Conservation (phyloP, 2,888 invertebrate species). For the Drosophila nigricruria region DNA sequence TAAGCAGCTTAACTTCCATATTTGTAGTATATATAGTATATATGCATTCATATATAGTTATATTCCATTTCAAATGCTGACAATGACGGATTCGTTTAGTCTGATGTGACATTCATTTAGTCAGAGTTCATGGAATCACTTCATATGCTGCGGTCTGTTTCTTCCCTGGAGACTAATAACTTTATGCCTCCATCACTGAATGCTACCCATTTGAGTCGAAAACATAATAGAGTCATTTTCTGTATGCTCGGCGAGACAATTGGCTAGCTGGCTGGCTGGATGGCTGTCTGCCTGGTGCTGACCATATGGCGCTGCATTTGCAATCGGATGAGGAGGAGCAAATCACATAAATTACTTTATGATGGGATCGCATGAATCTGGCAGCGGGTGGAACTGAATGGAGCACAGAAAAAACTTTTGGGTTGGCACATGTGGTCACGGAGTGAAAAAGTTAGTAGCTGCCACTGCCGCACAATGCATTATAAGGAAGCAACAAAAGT, state of each 20-base stretch:
- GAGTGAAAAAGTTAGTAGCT: conserved; percentile 51
- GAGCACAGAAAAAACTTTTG: conserved; percentile 50
- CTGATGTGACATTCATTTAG: conserved; percentile 65
- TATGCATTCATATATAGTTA: not conserved
- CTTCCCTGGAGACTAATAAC: conserved; percentile 68
- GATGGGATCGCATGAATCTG: conserved; percentile 73
- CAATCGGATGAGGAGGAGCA: conserved; percentile 57
- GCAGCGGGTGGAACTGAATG: conserved; percentile 28
- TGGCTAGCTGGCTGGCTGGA: conserved; percentile 37
- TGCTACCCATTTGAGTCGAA: conserved; percentile 35
- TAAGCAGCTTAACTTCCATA: not conserved
- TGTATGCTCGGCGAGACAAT: conserved; percentile 66
- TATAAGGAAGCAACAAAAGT: conserved; percentile 74
- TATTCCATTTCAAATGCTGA: conserved; percentile 50
- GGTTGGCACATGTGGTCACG: conserved; percentile 73
- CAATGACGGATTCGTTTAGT: conserved; percentile 70
- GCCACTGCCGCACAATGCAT: conserved; percentile 58
- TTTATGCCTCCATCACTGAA: conserved; percentile 55
- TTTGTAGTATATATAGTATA: too few relatives aligned
- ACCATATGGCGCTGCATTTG: conserved; percentile 75
- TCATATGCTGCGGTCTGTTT: conserved; percentile 22
- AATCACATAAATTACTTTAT: conserved; percentile 81
- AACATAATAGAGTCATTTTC: conserved; percentile 74
- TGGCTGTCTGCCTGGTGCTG: conserved; percentile 17
- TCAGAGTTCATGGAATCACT: conserved; percentile 25